Conservation (phyloP, 2,113 vertebrate species). For the Callionymus lyra region DNA sequence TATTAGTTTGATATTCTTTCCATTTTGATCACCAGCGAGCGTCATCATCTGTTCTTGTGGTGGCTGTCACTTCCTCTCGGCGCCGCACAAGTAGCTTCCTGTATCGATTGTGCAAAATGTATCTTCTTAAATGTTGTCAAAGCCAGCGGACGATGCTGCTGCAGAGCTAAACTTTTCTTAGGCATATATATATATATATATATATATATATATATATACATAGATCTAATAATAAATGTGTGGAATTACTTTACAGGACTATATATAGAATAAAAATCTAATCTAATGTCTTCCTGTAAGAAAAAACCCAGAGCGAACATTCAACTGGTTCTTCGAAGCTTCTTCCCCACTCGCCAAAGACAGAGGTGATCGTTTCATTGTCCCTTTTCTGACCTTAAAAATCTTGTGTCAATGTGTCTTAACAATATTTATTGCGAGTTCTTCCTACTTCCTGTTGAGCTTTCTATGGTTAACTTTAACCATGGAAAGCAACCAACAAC, state of each 20-base stretch:
- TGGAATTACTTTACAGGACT: too few relatives aligned
- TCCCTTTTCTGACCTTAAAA: too few relatives aligned
- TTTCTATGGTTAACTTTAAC: too few relatives aligned
- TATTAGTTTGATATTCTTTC: not conserved
- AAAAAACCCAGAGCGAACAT: slow-evolving; percentile 68
- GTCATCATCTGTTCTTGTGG: slow-evolving; percentile 35
- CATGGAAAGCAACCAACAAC: too few relatives aligned
- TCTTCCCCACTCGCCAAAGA: slow-evolving; percentile 68
- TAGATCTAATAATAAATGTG: too few relatives aligned
- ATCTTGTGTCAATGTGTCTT: too few relatives aligned
- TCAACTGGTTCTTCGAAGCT: slow-evolving; percentile 82
- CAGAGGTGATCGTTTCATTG: slow-evolving; percentile 59
- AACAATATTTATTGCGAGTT: too few relatives aligned
- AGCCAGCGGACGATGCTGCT: too few relatives aligned
- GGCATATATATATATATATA: too few relatives aligned
- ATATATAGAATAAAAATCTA: not conserved
- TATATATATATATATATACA: too few relatives aligned
- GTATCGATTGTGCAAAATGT: slow-evolving; percentile 10
- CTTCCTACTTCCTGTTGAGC: too few relatives aligned
- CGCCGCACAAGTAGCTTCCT: slow-evolving; percentile 50
- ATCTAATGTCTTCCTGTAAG: slow-evolving; percentile 45
- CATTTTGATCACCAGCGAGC: slow-evolving; percentile 5
- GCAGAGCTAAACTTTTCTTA: too few relatives aligned
- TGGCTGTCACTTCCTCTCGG: slow-evolving; percentile 51
- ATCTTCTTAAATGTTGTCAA: not conserved